Evolutionary conservation across 2,113 vertebrate genomes (phyloP).

Genomic region (Chaetura pelagica): DNA sequence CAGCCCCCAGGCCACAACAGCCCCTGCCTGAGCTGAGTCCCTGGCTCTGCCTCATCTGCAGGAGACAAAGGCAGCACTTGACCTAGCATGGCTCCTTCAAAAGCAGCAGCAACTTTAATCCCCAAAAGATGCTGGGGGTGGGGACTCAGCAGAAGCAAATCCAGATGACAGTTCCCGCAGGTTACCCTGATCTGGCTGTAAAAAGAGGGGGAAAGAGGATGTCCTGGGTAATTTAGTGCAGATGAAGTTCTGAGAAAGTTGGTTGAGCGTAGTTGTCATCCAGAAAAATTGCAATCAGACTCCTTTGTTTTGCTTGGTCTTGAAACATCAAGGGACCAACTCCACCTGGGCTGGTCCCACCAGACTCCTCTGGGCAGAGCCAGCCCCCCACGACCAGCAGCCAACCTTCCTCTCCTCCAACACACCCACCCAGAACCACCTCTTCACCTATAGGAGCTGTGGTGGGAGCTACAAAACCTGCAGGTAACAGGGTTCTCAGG

Average conservation of each 20-base stretch:
- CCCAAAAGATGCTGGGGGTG: background rate
- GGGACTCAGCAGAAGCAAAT: background rate
- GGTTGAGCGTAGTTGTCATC: background rate
- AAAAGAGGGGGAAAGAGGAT: background rate
- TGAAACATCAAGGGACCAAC: background rate
- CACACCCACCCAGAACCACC: background rate
- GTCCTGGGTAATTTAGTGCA: background rate
- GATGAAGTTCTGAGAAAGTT: background rate
- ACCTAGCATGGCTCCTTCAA: background rate
- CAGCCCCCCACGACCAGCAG: background rate
- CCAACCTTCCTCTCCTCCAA: background rate
- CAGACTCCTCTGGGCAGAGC: background rate
- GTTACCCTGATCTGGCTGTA: background rate
- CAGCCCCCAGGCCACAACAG: background rate
- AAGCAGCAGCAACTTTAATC: background rate
- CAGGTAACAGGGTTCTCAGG: background rate
- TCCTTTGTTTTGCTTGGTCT: background rate
- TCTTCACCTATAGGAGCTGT: background rate
- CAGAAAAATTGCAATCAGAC: background rate
- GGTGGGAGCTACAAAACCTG: background rate
- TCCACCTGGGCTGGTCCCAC: background rate
- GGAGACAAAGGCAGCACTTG: background rate
- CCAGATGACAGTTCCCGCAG: background rate
- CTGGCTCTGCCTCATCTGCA: background rate
- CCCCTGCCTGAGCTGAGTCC: background rate